Base-by-base conservation (phyloP, 2,113 vertebrate genomes). In the Centrocercus urophasianus region DNA sequence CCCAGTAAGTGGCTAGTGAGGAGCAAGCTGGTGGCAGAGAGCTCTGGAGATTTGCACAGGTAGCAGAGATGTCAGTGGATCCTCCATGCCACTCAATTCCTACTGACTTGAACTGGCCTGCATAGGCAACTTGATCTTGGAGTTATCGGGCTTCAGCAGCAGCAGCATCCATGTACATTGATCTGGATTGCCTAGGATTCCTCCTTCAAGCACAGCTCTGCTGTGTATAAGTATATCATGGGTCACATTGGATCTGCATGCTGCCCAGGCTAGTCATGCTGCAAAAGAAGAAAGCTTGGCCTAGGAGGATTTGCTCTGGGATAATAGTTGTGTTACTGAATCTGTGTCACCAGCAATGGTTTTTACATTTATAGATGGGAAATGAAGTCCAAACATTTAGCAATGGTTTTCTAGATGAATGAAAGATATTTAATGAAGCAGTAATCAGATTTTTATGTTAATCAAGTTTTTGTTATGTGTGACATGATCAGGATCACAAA, bases 361-460 rank as follows among this genome's bases (percentile, higher is more conserved):
- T 66, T 88, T 82, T 42, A 50, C 67, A 79, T 28, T 59, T 76
- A 13, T n/a, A 42, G 20, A 45, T 87, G 54, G 32, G n/a, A 92
- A 89, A 89, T 76, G 14, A 83, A 66, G 54, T 13, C 25, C 21
- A 70, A 76, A 24, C 38, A 47, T 92, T 95, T 94, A 84, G 69
- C 63, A 82, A 85, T 40, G 65, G 56, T 93, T 95, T 96, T 87
- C 40, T 63, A 73, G n/a, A 70, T 92, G 84, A 92, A 79, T 72
- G 20, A 82, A 93, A 86, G 66, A 59, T 79, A 75, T 89, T 82
- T 79, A 93, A 93, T 92, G 84, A 96, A 91, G 45, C 11, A 38
- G 54, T 78, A 92, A 89, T 91, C 94, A 81, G 48, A 85, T 94
- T 95, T 93, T 86, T 82, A 8, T 76, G 89, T 94, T 94, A 96